phyloP scores from a whole-genome alignment of 1,140 invertebrate genomes.

The Tetramorium parvispinum region DNA sequence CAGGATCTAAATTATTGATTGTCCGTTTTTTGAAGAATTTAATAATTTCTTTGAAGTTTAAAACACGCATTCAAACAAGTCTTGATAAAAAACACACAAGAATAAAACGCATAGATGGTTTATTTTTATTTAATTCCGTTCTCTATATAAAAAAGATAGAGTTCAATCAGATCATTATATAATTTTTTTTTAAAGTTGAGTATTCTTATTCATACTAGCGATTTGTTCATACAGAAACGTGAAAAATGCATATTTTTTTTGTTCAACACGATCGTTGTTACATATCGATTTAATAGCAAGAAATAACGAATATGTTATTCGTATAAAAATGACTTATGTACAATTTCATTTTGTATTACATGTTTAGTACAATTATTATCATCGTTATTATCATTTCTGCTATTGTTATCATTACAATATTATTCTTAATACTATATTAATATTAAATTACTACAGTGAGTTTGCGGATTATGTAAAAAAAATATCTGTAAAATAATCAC shows the following conservation, averaged over 20 bases:
- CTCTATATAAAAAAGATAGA: slow-evolving; percentile 3
- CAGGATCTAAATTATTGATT: not conserved
- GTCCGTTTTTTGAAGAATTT: not conserved
- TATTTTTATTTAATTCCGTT: not conserved
- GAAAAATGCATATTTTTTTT: slow-evolving; percentile 26
- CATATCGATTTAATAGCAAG: slow-evolving; percentile 64
- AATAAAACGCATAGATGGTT: slow-evolving; percentile 1
- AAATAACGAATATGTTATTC: slow-evolving; percentile 59
- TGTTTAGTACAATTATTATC: slow-evolving; percentile 62
- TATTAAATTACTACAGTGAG: slow-evolving; percentile 67
- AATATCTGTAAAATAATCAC: slow-evolving; percentile 70
- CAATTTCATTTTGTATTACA: slow-evolving; percentile 68
- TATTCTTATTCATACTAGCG: slow-evolving; percentile 25
- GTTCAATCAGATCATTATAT: not conserved
- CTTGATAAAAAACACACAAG: slow-evolving; percentile 4
- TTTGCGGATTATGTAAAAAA: slow-evolving; percentile 61
- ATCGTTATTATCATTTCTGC: slow-evolving; percentile 40
- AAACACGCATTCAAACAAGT: not conserved
- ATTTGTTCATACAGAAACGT: slow-evolving; percentile 37
- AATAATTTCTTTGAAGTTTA: not conserved
- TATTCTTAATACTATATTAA: slow-evolving; percentile 45
- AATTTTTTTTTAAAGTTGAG: not conserved
- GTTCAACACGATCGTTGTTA: slow-evolving; percentile 52
- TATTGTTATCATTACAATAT: slow-evolving; percentile 33
- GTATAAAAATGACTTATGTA: slow-evolving; percentile 78